Evolutionary conservation across 2,113 vertebrate species (phyloP).

Genomic region (Helogale parvula): DNA sequence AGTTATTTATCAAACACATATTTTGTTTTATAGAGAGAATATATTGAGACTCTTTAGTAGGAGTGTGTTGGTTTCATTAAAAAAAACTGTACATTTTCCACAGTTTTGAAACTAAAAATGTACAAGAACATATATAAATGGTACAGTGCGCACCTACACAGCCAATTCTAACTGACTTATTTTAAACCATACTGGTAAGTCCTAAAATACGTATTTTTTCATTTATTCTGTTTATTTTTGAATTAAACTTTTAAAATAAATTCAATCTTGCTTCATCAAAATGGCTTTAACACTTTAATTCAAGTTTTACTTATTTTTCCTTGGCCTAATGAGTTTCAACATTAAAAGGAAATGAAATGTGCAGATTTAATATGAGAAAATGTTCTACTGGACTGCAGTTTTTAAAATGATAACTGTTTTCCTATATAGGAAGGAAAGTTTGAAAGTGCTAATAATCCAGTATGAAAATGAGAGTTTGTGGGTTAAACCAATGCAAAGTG

Average conservation of each 20-base stretch:
- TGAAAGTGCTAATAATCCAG: background rate
- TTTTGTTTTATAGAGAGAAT: background rate
- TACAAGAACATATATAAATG: background rate
- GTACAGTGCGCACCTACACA: background rate
- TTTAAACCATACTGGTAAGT: background rate
- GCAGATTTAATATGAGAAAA: slow-evolving; percentile 16
- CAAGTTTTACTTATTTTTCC: slow-evolving; percentile 33
- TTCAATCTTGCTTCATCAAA: background rate
- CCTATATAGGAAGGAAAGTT: background rate
- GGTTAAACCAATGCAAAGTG: background rate
- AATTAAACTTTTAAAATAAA: slow-evolving; percentile 31
- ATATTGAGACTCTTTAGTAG: slow-evolving; percentile 22
- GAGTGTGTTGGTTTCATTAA: background rate
- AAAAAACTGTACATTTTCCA: background rate
- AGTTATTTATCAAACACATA: background rate
- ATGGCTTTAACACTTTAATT: slow-evolving; percentile 35
- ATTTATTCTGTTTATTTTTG: slow-evolving; percentile 40
- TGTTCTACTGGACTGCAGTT: background rate
- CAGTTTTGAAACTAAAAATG: background rate
- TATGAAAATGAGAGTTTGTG: background rate
- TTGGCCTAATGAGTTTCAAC: slow-evolving; percentile 5
- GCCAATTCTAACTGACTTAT: background rate
- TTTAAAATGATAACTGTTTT: background rate
- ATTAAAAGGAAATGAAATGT: slow-evolving; percentile 11
- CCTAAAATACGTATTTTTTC: background rate